Conservation (phyloP, 2,888 invertebrate genomes). For the Patella ulyssiponensis region DNA sequence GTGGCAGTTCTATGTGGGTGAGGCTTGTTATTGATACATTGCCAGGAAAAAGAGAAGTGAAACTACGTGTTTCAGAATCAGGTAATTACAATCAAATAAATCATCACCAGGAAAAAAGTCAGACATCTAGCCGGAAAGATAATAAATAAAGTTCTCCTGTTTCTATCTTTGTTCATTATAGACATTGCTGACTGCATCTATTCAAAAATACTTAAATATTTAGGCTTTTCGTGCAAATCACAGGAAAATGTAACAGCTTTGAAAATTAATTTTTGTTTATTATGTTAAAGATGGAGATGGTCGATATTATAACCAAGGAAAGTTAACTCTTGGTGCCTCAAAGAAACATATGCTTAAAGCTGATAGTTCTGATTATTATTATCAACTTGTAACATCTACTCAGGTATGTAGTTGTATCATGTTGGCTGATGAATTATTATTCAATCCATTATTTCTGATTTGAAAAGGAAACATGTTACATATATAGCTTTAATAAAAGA, state of each 20-base stretch:
- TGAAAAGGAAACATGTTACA: too few species aligned
- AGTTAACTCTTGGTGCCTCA: conserved; percentile 11
- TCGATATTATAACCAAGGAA: conserved; percentile 11
- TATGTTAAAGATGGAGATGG: conserved; percentile 16
- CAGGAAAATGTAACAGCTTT: too few species aligned
- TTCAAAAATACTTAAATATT: too few species aligned
- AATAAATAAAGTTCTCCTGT: too few species aligned
- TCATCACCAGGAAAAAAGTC: too few species aligned
- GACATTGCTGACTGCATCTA: too few species aligned
- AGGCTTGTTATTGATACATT: conserved; percentile 16
- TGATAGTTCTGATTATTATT: neutral
- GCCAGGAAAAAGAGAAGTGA: conserved; percentile 12
- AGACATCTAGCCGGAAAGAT: too few species aligned
- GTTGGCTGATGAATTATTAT: too few species aligned
- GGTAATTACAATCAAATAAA: neutral
- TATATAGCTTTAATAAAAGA: too few species aligned
- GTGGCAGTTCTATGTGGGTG: conserved; percentile 3
- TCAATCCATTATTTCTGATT: too few species aligned
- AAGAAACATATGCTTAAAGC: neutral
- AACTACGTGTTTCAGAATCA: conserved; percentile 6
- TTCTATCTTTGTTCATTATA: too few species aligned
- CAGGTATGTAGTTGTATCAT: neutral
- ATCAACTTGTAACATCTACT: neutral
- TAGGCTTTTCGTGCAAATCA: too few species aligned
- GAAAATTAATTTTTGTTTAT: neutral